phyloP scores from a whole-genome alignment of 2,797 vertebrate genomes.

The Macropus fuliginosus region DNA sequence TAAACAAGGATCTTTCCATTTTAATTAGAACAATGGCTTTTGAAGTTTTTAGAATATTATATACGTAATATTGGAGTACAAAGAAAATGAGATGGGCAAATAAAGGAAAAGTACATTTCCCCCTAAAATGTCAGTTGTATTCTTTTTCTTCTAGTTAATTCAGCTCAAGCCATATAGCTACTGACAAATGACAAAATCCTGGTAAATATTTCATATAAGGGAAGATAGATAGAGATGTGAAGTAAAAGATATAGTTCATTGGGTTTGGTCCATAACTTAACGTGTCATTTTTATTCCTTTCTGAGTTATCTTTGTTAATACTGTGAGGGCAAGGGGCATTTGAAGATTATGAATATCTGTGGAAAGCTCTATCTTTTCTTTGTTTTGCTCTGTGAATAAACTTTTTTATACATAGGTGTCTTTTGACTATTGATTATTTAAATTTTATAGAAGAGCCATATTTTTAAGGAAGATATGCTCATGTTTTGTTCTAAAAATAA shows the following conservation, averaged over 20 bases:
- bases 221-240: slow-evolving; percentile 12
- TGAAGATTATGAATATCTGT: not conserved
- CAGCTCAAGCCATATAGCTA: not conserved
- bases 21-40: slow-evolving; percentile 36
- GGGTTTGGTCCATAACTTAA: fast-evolving
- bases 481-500: not conserved
- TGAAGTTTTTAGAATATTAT: slow-evolving; percentile 25
- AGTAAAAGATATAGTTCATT: slow-evolving; percentile 14
- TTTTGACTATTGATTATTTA: slow-evolving; percentile 20
- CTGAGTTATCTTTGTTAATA: not conserved
- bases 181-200: slow-evolving; percentile 37
- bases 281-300: slow-evolving; percentile 12
- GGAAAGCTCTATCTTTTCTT: slow-evolving; percentile 2
- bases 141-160: slow-evolving; percentile 28
- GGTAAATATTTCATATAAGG: not conserved
- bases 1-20: slow-evolving; percentile 8
- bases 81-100: slow-evolving; percentile 21
- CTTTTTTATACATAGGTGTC: not conserved
- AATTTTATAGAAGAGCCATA: not conserved
- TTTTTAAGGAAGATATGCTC: too few relatives aligned
- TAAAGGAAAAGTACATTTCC: not conserved
- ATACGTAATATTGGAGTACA: not conserved
- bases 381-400: slow-evolving; percentile 26
- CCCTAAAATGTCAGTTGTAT: slow-evolving; percentile 24
- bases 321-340: not conserved